A percentile compares a stretch with the other conserved stretches of the same genome.
Evolutionary conservation across 2,113 vertebrate genomes (phyloP).

Genomic region (Pionites leucogaster): DNA sequence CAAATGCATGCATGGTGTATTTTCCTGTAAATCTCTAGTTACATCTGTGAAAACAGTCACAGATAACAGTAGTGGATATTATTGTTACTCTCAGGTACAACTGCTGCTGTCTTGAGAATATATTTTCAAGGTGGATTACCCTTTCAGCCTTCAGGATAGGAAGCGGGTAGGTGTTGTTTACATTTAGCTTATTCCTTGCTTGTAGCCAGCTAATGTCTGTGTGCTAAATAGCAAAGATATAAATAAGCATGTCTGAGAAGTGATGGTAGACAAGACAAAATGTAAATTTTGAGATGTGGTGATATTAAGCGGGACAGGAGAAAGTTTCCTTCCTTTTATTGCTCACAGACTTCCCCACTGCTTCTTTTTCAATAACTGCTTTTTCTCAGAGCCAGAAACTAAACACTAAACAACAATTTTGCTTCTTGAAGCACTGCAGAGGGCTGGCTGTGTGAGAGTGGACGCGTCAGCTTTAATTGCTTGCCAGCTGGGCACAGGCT

Average conservation of each 20-base stretch:
- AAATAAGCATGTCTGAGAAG: background rate
- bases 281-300: background rate
- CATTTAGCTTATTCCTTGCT: background rate
- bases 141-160: background rate
- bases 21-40: background rate
- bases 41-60: background rate
- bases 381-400: background rate
- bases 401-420: background rate
- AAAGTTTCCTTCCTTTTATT: background rate
- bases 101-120: background rate
- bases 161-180: background rate
- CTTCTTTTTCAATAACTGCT: background rate
- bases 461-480: background rate
- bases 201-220: background rate
- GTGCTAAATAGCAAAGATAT: background rate
- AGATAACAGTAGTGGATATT: background rate
- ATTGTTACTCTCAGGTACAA: background rate
- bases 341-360: background rate
- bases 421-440: background rate
- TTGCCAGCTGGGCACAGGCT: background rate
- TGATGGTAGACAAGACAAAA: background rate
- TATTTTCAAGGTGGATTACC: background rate
- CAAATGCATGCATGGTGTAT: fast-evolving
- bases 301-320: background rate
- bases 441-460: background rate